Evolutionary conservation across 1,140 invertebrate genomes (phyloP), one percentile per base, ranked within the genome.

Genomic region (Megalopta genalis): DNA sequence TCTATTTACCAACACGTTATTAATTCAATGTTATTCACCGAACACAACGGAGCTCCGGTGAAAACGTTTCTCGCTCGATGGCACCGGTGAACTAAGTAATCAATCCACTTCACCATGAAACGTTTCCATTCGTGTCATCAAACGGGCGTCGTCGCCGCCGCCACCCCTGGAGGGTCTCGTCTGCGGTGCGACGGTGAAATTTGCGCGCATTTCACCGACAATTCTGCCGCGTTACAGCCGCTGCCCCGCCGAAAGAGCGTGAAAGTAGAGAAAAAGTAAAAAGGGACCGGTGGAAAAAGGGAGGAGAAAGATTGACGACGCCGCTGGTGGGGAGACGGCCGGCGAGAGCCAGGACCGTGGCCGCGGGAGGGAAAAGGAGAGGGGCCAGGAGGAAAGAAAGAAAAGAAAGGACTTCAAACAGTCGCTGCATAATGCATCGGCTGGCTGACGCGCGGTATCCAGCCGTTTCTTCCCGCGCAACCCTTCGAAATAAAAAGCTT

Each of bases 341-440:
- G 54, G 21, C 8, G 54, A 9, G 6, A 2, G 6, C 1, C 7
- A n/a, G 9, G 1, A 2, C 42, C 42, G 14, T 21, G 9, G n/a
- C 21, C 6, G 39, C 16, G 42, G 54, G 27, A 21, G 3, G 46
- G 64, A 52, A n/a, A 23, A 18, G 42, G 25, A 74, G 59, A 18
- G 37, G 10, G 10, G 10, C 27, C 23, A 42, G 65, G 16, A 82
- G 60, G 69, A 64, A 80, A 69, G 70, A 62, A 81, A 81, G 65
- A 77, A 82, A 85, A 88, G 77, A 71, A 83, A 80, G 80, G 81
- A 88, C 87, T 89, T 89, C 86, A 89, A 89, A 89, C 85, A 80
- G 84, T 71, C 81, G 81, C 73, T 87, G 87, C 88, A 88, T 89
- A 88, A 88, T 89, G 88, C 86, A 87, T 83, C 82, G 76, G 77